Conservation (phyloP, 92 coral and sea anemone species). For the Isaurus tuberculatus region DNA sequence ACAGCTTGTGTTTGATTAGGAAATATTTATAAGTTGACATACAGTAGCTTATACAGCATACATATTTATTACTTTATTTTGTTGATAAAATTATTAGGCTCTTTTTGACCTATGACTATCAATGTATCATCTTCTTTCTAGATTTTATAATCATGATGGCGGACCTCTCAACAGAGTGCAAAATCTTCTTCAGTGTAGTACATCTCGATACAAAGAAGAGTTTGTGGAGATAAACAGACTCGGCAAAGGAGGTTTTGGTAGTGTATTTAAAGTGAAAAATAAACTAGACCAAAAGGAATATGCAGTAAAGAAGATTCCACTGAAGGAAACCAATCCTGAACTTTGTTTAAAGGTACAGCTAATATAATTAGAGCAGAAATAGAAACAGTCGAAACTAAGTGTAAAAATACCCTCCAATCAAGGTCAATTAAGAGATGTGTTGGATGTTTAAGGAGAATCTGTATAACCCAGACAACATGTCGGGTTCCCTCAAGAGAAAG, state of each 20-base stretch:
- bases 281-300: constrained; percentile 91
- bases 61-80: too few species aligned
- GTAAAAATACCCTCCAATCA: too few species aligned
- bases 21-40: neutral
- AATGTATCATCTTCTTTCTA: neutral
- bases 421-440: too few species aligned
- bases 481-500: too few species aligned
- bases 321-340: constrained; percentile 91
- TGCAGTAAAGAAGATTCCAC: constrained; percentile 94
- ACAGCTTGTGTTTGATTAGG: neutral
- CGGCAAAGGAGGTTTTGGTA: constrained; percentile 99
- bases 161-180: constrained; percentile 54
- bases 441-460: too few species aligned
- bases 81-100: too few species aligned
- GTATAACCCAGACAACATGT: too few species aligned
- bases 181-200: constrained; percentile 73
- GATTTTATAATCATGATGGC: constrained; percentile 43
- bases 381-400: too few species aligned
- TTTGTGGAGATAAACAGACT: constrained; percentile 81
- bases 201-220: constrained; percentile 93
- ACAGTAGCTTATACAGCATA: too few species aligned
- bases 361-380: too few species aligned
- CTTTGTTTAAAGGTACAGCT: constrained; percentile 95
- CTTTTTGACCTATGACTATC: neutral
- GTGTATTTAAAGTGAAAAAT: constrained; percentile 96